A percentile compares a stretch with the other conserved stretches of the same genome.
These are phyloP conservation scores for Petrocephalus microphthalmus DNA, from an alignment of 2,113 vertebrate genomes.

Conservation along the genomic window DNA sequence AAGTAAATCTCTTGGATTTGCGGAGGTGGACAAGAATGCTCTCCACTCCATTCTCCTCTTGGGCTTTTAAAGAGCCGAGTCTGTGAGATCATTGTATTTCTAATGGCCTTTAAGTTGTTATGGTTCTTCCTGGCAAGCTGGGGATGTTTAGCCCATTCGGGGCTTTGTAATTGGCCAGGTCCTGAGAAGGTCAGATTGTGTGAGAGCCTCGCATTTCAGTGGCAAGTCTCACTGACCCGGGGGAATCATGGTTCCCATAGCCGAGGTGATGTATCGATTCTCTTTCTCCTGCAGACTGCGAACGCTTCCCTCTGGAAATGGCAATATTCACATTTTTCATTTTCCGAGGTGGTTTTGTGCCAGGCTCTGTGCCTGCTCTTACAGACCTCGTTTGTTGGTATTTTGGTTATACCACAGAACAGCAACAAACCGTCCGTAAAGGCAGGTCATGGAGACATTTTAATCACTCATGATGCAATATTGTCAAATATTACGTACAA, in stretches of 20 bases:
- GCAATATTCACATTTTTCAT: not conserved
- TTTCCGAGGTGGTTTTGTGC: not conserved
- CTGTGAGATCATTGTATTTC: conserved; percentile 28
- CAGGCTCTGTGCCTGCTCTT: not conserved
- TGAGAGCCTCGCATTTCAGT: not conserved
- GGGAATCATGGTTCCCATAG: conserved; percentile 19
- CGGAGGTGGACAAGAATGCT: conserved; percentile 21
- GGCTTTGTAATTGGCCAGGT: conserved; percentile 15
- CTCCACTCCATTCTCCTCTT: conserved; percentile 13
- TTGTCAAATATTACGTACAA: too few species aligned
- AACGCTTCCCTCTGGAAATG: not conserved
- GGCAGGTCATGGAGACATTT: too few species aligned
- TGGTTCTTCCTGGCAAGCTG: not conserved
- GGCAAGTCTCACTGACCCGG: not conserved
- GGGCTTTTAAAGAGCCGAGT: conserved; percentile 21
- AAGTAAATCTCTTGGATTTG: conserved; percentile 11
- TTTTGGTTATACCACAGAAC: too few species aligned
- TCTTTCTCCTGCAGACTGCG: not conserved
- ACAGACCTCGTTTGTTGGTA: not conserved
- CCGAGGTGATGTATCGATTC: not conserved
- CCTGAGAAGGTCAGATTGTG: conserved; percentile 22
- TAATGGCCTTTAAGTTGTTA: conserved; percentile 13
- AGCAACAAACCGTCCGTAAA: too few species aligned
- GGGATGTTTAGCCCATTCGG: not conserved
- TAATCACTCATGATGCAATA: too few species aligned